Base-by-base conservation (phyloP, 2,888 invertebrate genomes). In the Spialia ferax region DNA sequence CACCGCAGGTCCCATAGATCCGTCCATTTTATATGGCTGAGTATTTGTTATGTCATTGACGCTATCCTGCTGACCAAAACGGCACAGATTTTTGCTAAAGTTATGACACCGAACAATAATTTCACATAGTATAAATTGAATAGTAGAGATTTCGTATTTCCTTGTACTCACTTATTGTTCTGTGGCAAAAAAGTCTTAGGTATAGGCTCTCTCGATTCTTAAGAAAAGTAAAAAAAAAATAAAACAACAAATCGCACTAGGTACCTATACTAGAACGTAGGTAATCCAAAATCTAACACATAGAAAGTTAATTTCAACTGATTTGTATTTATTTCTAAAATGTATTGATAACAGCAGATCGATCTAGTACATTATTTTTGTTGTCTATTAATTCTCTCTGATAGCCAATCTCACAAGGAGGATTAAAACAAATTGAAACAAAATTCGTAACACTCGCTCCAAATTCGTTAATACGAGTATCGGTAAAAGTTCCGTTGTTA, bases 1-100 rank as follows among this genome's bases (percentile, higher is more conserved):
- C 48, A 77, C 78, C 74, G 26, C 26, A 6, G 74, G 73, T 70
- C 70, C 59, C 56, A 60, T n/a, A 22, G 50, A 50, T 45, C 45
- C 18, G 18, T 18, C 18, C 7, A 50, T 50, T 15, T 50, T 22
- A 22, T 22, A n/a, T 45, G 18, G 8, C 1, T 45, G 18, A 2
- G 45, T 18, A 45, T 18, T 45, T 45, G 45, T 45, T 18, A 18
- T 45, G 10, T 45, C 13, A 45, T 45, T 18, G 45, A 10, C 18
- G 10, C 45, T 18, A 2, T 18, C 8, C 18, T 45, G 45, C 18
- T 10, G 3, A 45, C 45, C 6, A n/a, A 8, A 38, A 1, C n/a
- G n/a, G n/a, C 26, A 26, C 26, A n/a, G n/a, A n/a, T n/a, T 38
- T 45, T 18, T 18, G 8, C 15, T 0, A 18, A 45, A 45, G 42